A percentile compares a stretch with the other conserved stretches of the same genome.
phyloP scores from a whole-genome alignment of 2,888 invertebrate species.

The Machimus rusticus region DNA sequence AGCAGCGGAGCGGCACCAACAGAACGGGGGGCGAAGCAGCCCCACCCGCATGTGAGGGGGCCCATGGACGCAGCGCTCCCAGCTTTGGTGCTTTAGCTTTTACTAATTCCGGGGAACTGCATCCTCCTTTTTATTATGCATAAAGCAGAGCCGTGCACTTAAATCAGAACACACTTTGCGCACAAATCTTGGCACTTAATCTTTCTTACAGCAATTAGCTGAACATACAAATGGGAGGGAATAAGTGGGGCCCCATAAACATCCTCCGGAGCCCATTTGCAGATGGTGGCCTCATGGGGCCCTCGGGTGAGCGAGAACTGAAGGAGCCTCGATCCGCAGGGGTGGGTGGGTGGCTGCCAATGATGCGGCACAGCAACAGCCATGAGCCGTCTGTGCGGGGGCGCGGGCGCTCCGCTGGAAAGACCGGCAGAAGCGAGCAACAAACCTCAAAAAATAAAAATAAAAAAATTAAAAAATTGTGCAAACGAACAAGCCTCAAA shows the following conservation, averaged over 20 bases:
- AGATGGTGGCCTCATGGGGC: background rate
- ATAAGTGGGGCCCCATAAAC: slow-evolving; percentile 36
- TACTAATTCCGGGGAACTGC: slow-evolving; percentile 15
- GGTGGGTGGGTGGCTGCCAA: background rate
- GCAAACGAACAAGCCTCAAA: slow-evolving; percentile 30
- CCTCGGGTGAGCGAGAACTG: background rate
- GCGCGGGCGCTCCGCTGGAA: background rate
- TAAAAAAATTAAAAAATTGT: background rate
- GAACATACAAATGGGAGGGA: slow-evolving; percentile 38
- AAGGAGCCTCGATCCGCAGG: background rate
- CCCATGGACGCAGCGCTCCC: too few species aligned
- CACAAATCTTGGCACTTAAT: slow-evolving; percentile 38
- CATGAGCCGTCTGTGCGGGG: background rate
- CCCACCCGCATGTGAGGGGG: background rate
- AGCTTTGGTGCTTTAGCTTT: too few species aligned
- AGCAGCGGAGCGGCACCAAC: background rate
- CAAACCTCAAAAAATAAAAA: slow-evolving; percentile 5
- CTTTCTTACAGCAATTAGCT: slow-evolving; percentile 40
- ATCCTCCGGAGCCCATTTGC: slow-evolving; percentile 23
- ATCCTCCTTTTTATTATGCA: slow-evolving; percentile 29
- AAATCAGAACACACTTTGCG: slow-evolving; percentile 38
- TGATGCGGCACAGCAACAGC: background rate
- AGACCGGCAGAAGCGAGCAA: background rate
- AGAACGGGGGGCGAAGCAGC: background rate
- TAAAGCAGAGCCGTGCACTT: slow-evolving; percentile 28